phyloP scores from a whole-genome alignment of 2,888 invertebrate genomes.

The Epistrophe grossulariae region DNA sequence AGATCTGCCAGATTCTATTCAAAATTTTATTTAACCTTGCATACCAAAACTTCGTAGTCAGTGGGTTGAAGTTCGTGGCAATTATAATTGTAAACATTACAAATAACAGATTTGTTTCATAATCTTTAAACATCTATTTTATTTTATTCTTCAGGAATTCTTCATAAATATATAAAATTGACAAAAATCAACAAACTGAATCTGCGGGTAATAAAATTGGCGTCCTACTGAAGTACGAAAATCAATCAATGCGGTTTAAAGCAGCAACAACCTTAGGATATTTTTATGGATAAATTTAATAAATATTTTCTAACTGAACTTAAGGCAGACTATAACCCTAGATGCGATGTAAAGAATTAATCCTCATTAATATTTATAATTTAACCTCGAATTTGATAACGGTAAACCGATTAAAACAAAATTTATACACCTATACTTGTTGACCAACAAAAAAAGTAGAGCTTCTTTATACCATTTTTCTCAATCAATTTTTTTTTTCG shows the following conservation, averaged over 20 bases:
- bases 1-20: constrained; percentile 82
- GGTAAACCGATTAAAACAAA: constrained; percentile 14
- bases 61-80: constrained; percentile 83
- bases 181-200: constrained; percentile 81
- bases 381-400: constrained; percentile 45
- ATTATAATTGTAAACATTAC: constrained; percentile 81
- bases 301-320: neutral
- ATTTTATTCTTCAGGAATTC: constrained; percentile 76
- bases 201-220: constrained; percentile 82
- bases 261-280: constrained; percentile 83
- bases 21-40: constrained; percentile 83
- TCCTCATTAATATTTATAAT: constrained; percentile 20
- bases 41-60: constrained; percentile 83
- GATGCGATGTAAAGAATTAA: constrained; percentile 68
- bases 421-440: constrained; percentile 7
- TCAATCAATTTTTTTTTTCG: constrained; percentile 16
- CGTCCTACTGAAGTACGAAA: constrained; percentile 82
- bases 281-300: constrained; percentile 82
- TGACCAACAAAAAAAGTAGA: constrained; percentile 45
- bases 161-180: constrained; percentile 82
- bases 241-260: constrained; percentile 80
- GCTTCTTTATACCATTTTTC: constrained; percentile 34
- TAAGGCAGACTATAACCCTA: constrained; percentile 25
- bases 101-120: neutral
- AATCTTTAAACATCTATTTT: neutral